Percentiles rank a stretch among this genome's conserved stretches.
Conservation (phyloP, 2,113 vertebrate genomes). For the Polyodon spathula region DNA sequence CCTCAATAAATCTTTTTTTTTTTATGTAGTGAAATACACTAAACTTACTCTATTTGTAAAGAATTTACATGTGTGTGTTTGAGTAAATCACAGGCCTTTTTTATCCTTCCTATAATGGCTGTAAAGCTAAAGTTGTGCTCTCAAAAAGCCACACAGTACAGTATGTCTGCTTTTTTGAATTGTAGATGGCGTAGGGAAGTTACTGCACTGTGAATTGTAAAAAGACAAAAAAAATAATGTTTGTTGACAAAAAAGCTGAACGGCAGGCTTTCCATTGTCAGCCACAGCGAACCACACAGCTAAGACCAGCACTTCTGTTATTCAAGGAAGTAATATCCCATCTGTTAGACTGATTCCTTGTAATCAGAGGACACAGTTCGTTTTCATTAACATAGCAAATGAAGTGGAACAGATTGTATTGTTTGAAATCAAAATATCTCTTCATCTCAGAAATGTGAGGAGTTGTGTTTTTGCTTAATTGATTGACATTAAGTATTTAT, state of each 20-base stretch:
- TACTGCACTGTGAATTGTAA: too few relatives aligned
- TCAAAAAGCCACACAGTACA: too few relatives aligned
- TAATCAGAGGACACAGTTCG: slow-evolving; percentile 3
- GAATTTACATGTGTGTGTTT: too few relatives aligned
- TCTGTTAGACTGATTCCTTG: slow-evolving; percentile 7
- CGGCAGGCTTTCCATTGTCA: neutral
- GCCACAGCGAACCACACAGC: neutral
- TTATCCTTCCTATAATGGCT: too few relatives aligned
- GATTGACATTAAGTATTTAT: neutral
- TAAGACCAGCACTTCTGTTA: neutral
- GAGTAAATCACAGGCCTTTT: too few relatives aligned
- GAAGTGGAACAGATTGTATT: slow-evolving; percentile 11
- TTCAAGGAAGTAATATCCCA: slow-evolving; percentile 1
- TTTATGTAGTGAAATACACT: too few relatives aligned
- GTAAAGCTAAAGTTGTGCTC: too few relatives aligned
- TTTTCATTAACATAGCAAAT: slow-evolving; percentile 3
- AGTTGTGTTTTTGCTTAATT: neutral
- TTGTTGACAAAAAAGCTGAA: neutral
- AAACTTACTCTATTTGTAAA: too few relatives aligned
- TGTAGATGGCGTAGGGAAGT: too few relatives aligned
- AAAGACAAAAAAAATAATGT: too few relatives aligned
- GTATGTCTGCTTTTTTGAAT: too few relatives aligned
- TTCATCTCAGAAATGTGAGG: slow-evolving; percentile 4
- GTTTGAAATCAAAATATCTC: slow-evolving; percentile 11
- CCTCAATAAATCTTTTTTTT: too few relatives aligned